phyloP scores from a whole-genome alignment of 2,888 invertebrate genomes.

The Stenolophus ochropezus region DNA sequence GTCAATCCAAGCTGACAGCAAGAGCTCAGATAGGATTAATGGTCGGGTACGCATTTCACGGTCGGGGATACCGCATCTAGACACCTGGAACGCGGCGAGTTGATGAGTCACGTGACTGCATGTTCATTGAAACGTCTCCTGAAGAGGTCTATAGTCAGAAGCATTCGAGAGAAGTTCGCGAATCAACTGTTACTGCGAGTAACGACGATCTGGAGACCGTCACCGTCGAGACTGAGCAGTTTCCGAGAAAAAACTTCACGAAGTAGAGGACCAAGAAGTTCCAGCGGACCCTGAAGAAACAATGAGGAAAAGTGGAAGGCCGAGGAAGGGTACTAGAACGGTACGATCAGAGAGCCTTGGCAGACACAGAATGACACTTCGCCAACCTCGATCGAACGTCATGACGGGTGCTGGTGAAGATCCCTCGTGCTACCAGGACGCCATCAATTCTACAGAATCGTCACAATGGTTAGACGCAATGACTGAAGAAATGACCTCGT shows the following conservation, averaged over 20 bases:
- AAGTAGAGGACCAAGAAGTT: background rate
- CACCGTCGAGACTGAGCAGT: background rate
- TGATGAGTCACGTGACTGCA: too few relatives aligned
- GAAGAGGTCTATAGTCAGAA: background rate
- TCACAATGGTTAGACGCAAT: too few relatives aligned
- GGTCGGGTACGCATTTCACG: background rate
- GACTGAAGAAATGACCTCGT: too few relatives aligned
- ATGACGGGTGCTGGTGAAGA: slow-evolving; percentile 4
- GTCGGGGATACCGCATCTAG: background rate
- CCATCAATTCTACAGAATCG: background rate
- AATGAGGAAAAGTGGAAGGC: background rate
- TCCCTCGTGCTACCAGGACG: slow-evolving; percentile 16
- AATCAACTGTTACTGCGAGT: slow-evolving; percentile 12
- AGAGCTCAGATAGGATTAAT: background rate
- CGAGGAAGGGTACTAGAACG: background rate
- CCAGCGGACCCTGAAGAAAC: background rate
- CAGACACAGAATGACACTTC: background rate
- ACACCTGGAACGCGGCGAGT: too few relatives aligned
- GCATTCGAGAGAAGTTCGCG: background rate
- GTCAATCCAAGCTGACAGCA: background rate
- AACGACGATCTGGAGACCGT: background rate
- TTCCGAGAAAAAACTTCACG: background rate
- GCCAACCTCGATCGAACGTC: slow-evolving; percentile 5
- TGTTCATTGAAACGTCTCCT: background rate
- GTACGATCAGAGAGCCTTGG: background rate